Percentiles rank a stretch among this genome's conserved stretches.
Evolutionary conservation across 2,113 vertebrate genomes (phyloP).

Genomic region (Calyptommatus sinebrachiatus): DNA sequence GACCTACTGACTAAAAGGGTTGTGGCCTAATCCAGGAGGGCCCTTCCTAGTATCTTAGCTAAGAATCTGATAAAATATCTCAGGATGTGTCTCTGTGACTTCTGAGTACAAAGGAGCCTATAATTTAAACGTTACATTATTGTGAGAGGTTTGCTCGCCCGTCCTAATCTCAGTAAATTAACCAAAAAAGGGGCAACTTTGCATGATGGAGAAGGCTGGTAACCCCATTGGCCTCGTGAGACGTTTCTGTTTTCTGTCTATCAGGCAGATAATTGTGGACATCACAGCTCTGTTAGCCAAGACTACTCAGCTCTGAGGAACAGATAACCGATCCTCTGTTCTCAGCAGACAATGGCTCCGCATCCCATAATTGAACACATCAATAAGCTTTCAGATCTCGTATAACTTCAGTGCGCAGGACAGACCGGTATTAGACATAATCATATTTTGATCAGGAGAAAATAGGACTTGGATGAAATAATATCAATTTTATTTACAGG

Average conservation of each 20-base stretch:
- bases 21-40: neutral
- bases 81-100: neutral
- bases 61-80: constrained; percentile 40
- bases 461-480: constrained; percentile 73
- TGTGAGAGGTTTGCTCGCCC: neutral
- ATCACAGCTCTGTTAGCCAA: constrained; percentile 71
- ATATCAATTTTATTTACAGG: constrained; percentile 77
- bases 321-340: constrained; percentile 60
- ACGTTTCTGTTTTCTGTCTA: constrained; percentile 72
- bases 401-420: constrained; percentile 61
- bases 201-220: constrained; percentile 58
- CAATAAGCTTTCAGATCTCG: constrained; percentile 78
- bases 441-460: constrained; percentile 79
- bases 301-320: constrained; percentile 61
- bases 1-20: too few relatives aligned
- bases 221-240: constrained; percentile 59
- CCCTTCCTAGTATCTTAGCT: neutral
- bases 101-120: constrained; percentile 34
- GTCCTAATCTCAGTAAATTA: constrained; percentile 66
- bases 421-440: constrained; percentile 70
- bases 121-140: constrained; percentile 58
- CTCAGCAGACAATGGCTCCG: constrained; percentile 63
- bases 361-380: constrained; percentile 75
- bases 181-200: constrained; percentile 47
- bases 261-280: constrained; percentile 74